Evolutionary conservation across 2,888 invertebrate species (phyloP).

Genomic region (Xestia rhomboidea): DNA sequence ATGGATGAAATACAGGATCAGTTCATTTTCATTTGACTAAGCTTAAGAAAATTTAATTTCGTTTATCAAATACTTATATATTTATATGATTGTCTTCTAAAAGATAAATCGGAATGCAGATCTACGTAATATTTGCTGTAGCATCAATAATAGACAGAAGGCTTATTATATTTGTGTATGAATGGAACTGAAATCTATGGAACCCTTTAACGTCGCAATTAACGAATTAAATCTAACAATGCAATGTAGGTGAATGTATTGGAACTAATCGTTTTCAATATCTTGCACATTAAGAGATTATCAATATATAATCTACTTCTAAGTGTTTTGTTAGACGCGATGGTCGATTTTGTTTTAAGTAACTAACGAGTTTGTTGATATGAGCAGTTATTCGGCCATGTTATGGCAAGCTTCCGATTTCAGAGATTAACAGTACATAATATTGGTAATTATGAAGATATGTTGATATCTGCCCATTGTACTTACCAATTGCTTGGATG

Average conservation of each 20-base stretch:
- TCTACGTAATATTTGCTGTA: slow-evolving; percentile 45
- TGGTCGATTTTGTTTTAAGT: slow-evolving; percentile 12
- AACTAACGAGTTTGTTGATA: slow-evolving; percentile 26
- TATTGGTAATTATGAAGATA: slow-evolving; percentile 47
- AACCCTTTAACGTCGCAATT: slow-evolving; percentile 42
- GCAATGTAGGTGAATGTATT: slow-evolving; percentile 52
- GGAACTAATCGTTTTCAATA: slow-evolving; percentile 24
- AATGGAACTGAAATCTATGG: slow-evolving; percentile 50
- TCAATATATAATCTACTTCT: slow-evolving; percentile 35
- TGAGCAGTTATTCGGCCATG: slow-evolving; percentile 16
- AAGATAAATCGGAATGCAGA: slow-evolving; percentile 17
- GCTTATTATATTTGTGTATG: slow-evolving; percentile 4
- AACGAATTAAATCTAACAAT: slow-evolving; percentile 58
- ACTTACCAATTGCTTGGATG: slow-evolving; percentile 23
- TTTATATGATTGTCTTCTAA: background rate
- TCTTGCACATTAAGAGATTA: slow-evolving; percentile 34
- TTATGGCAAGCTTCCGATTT: slow-evolving; percentile 25
- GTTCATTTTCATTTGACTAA: slow-evolving; percentile 19
- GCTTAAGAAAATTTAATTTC: slow-evolving; percentile 9
- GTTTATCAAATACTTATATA: background rate
- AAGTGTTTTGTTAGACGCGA: slow-evolving; percentile 23
- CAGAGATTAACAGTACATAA: slow-evolving; percentile 53
- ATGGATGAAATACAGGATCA: slow-evolving; percentile 1
- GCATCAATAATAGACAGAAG: background rate
- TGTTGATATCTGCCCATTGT: slow-evolving; percentile 44